Conservation (phyloP, 2,797 vertebrate species). For the Spinus pinus region DNA sequence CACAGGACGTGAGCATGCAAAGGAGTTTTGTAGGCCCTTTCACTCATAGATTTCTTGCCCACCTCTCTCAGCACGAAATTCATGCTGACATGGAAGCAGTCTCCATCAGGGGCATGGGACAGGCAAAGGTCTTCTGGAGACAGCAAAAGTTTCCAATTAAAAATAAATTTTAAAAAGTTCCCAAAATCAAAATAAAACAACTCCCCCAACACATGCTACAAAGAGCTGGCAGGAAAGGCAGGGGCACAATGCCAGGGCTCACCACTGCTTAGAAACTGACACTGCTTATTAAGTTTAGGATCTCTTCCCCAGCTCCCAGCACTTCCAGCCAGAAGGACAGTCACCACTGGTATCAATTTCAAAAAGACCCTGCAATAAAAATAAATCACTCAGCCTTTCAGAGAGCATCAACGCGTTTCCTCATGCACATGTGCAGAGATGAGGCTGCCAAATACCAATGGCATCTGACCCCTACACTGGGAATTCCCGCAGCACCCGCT, state of each 20-base stretch:
- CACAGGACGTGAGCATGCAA: background rate
- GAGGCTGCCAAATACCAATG: conserved; percentile 43
- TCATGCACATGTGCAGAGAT: conserved; percentile 24
- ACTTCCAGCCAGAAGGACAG: conserved; percentile 38
- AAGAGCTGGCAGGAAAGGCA: conserved; percentile 11
- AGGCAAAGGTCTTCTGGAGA: background rate
- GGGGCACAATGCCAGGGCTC: background rate
- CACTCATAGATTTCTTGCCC: background rate
- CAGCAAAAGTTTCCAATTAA: background rate
- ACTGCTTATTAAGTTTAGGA: background rate
- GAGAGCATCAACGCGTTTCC: background rate
- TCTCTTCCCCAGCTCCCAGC: background rate
- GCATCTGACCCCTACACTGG: conserved; percentile 52
- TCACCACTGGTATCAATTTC: conserved; percentile 52
- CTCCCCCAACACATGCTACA: background rate
- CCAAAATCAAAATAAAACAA: conserved; percentile 23
- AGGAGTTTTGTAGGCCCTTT: background rate
- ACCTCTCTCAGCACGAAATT: background rate
- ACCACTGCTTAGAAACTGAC: background rate
- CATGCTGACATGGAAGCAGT: background rate
- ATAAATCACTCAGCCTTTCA: conserved; percentile 60
- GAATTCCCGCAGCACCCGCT: conserved; percentile 31
- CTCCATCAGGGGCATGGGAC: background rate
- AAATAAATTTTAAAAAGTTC: background rate
- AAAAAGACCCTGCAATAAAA: conserved; percentile 57